Conservation (phyloP, 2,113 vertebrate genomes). For the Ceyx margarethae region DNA sequence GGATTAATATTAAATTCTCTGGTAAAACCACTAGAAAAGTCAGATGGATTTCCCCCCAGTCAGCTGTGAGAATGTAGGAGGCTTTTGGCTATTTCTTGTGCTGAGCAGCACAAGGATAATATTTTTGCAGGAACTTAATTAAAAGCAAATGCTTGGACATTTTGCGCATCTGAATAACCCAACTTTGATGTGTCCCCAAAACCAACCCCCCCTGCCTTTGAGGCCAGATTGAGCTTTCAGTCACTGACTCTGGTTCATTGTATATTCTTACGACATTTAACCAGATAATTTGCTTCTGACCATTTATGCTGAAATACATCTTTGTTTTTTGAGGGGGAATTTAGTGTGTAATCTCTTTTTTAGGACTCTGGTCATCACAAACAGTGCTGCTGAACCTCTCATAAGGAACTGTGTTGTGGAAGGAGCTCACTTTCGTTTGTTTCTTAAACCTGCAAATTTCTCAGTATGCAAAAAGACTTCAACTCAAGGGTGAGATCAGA, state of each 20-base stretch:
- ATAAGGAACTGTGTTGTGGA: neutral
- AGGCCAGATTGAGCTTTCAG: neutral
- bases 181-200: neutral
- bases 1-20: neutral
- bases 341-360: neutral
- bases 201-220: neutral
- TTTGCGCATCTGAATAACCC: neutral
- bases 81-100: neutral
- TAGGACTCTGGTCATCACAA: neutral
- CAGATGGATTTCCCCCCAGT: neutral
- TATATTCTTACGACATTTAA: neutral
- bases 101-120: neutral
- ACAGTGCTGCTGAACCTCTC: neutral
- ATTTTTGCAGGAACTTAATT: neutral
- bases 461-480: neutral
- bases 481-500: neutral
- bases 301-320: neutral
- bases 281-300: neutral
- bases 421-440: neutral
- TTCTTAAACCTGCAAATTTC: neutral
- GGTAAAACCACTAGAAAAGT: neutral
- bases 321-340: neutral
- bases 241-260: rapidly evolving
- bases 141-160: neutral
- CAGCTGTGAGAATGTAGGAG: rapidly evolving